Evolutionary conservation across 2,113 vertebrate species (phyloP), one percentile per base, ranked within the genome.

Genomic region (Oplegnathus fasciatus): DNA sequence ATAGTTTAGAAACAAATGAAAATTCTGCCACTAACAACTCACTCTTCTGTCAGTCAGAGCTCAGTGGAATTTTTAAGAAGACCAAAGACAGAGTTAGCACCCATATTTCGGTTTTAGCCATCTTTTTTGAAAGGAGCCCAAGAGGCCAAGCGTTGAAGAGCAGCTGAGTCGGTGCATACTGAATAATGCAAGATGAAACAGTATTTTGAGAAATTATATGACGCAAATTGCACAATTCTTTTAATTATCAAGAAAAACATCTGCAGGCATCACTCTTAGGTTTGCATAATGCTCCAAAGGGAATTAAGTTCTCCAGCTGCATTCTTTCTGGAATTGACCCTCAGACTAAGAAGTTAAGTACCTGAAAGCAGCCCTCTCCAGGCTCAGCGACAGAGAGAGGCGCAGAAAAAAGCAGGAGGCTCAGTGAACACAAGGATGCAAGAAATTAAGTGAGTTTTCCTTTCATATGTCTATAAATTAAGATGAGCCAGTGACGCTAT

Each of bases 381-480:
- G 26, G 58, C 66, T 64, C 26, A 70, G 48, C 37, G 58, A 30
- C 46, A 71, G 28, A n/a, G n/a, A n/a, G n/a, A n/a, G n/a, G n/a
- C n/a, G n/a, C n/a, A n/a, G n/a, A n/a, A n/a, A n/a, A n/a, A n/a
- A n/a, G n/a, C n/a, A n/a, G n/a, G n/a, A n/a, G n/a, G n/a, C n/a
- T n/a, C n/a, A n/a, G n/a, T n/a, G n/a, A n/a, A n/a, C n/a, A n/a
- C n/a, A n/a, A n/a, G n/a, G n/a, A n/a, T n/a, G n/a, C n/a, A 75
- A 34, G 9, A 28, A 73, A 74, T 46, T 18, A 58, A 60, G 44
- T 30, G 17, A 65, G 26, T 26, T 71, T 37, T 32, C 58, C 46
- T 55, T 77, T 75, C 20, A 75, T 61, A 50, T 9, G 26, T 28
- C 46, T 69, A 20, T 67, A 40, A 82, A 82, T 42, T 44, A 85